phyloP scores from a whole-genome alignment of 2,888 invertebrate genomes.

The Camponotus fellah region DNA sequence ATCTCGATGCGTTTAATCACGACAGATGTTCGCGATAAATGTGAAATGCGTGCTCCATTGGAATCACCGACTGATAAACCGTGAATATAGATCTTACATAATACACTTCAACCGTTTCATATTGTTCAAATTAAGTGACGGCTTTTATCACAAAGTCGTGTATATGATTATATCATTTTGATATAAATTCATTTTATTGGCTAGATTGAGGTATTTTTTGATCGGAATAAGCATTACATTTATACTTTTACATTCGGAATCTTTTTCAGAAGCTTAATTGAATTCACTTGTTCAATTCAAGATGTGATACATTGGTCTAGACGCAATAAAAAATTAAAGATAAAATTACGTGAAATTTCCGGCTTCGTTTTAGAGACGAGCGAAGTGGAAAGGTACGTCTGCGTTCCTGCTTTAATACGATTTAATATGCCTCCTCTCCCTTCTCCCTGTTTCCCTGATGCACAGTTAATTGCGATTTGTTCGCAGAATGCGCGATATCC shows the following conservation, averaged over 20 bases:
- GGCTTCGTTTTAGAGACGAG: constrained; percentile 13
- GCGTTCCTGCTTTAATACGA: constrained; percentile 66
- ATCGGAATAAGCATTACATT: background rate
- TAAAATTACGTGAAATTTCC: constrained; percentile 41
- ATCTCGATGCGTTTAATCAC: constrained; percentile 48
- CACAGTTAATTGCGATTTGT: constrained; percentile 73
- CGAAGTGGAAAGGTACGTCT: constrained; percentile 21
- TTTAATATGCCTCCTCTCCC: constrained; percentile 59
- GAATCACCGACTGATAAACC: constrained; percentile 31
- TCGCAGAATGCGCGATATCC: constrained; percentile 66
- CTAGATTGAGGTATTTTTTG: background rate
- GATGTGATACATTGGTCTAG: background rate
- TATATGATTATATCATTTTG: background rate
- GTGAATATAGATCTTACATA: background rate
- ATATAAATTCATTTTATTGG: background rate
- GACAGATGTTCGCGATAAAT: constrained; percentile 50
- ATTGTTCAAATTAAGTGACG: background rate
- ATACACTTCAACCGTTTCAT: background rate
- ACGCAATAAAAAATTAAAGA: constrained; percentile 29
- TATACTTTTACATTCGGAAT: background rate
- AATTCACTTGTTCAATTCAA: background rate
- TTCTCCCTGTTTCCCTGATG: constrained; percentile 35
- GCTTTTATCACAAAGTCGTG: background rate
- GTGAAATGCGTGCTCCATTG: constrained; percentile 25
- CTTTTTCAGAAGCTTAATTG: background rate